Evolutionary conservation across 2,113 vertebrate genomes (phyloP), one percentile per base, ranked within the genome.

Genomic region (Podocnemis expansa): DNA sequence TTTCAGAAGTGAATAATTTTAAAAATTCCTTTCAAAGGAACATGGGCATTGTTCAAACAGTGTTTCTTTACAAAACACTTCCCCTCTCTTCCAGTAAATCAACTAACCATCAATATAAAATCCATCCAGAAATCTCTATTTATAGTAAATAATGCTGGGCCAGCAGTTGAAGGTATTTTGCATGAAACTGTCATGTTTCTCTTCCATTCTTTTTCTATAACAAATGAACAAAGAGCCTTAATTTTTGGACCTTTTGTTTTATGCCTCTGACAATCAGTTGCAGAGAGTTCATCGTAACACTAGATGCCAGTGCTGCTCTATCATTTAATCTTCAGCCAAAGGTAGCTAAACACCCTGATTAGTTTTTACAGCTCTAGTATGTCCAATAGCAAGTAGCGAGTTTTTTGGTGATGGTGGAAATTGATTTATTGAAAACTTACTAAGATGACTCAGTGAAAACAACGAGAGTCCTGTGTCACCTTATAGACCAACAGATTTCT

Each of bases 251-350:
- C 34, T 21, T 73, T 55, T 73, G 78, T 27, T 6, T 1, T n/a
- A 58, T 80, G 5, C 54, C 56, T 29, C 41, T 9, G 34, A 1
- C 3, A 21, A 3, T 85, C 2, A 27, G 0, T 3, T 91, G 94
- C 75, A 91, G 80, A 45, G 38, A 81, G 31, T 16, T 52, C 14
- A 0, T 7, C 6, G 0, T 24, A 93, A 87, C 95, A 96, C 95
- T 27, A 82, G 97, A 27, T 97, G 97, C 95, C 96, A 96, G 88
- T 81, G 93, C 81, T 10, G 82, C 78, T 96, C 96, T 21, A 73
- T 60, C 2, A 1, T 8, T 88, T 4, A 41, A 16, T 29, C 0
- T 70, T 87, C 51, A 9, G 1, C 2, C 13, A 43, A 8, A 31
- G 31, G 78, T 29, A 11, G n/a, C 1, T 79, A 29, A 81, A 3